These are phyloP conservation scores for Pseudomyrmex dendroicus DNA, from an alignment of 1,140 invertebrate genomes.

Conservation along the genomic window DNA sequence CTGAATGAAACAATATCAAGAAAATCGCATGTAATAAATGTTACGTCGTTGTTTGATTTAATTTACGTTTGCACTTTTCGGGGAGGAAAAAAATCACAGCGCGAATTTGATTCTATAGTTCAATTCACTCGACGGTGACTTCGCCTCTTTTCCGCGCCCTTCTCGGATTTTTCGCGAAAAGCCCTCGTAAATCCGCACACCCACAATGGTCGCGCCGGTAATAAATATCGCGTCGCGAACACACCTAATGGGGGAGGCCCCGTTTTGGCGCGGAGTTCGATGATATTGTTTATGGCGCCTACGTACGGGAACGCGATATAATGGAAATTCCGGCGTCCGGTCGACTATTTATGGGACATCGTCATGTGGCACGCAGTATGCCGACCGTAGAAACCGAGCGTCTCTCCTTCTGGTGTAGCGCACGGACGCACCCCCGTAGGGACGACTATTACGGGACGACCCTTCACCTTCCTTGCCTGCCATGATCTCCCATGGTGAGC, in stretches of 20 bases:
- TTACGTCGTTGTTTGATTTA: background rate
- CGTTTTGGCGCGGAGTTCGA: slow-evolving; percentile 72
- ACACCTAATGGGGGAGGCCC: slow-evolving; percentile 73
- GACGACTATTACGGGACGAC: slow-evolving; percentile 60
- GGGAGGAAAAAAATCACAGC: too few relatives aligned
- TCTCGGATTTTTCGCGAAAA: slow-evolving; percentile 59
- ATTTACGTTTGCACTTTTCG: background rate
- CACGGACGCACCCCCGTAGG: slow-evolving; percentile 60
- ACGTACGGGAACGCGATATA: slow-evolving; percentile 75
- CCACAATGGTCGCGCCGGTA: slow-evolving; percentile 70
- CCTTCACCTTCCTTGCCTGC: slow-evolving; percentile 45
- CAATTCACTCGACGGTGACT: background rate
- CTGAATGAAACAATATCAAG: slow-evolving; percentile 12
- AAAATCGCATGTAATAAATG: background rate
- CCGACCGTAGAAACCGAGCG: slow-evolving; percentile 24
- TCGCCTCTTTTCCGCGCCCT: background rate
- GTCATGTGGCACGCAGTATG: slow-evolving; percentile 64
- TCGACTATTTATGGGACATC: slow-evolving; percentile 77
- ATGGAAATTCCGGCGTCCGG: slow-evolving; percentile 77
- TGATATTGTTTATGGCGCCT: slow-evolving; percentile 79
- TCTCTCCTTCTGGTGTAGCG: slow-evolving; percentile 52
- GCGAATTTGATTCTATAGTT: slow-evolving; percentile 25
- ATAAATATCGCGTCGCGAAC: slow-evolving; percentile 74
- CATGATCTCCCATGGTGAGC: slow-evolving; percentile 43
- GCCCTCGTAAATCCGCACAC: slow-evolving; percentile 68